A percentile compares a stretch with the other conserved stretches of the same genome.
Conservation (phyloP, 2,797 vertebrate genomes). For the Chlorospingus flavigularis region DNA sequence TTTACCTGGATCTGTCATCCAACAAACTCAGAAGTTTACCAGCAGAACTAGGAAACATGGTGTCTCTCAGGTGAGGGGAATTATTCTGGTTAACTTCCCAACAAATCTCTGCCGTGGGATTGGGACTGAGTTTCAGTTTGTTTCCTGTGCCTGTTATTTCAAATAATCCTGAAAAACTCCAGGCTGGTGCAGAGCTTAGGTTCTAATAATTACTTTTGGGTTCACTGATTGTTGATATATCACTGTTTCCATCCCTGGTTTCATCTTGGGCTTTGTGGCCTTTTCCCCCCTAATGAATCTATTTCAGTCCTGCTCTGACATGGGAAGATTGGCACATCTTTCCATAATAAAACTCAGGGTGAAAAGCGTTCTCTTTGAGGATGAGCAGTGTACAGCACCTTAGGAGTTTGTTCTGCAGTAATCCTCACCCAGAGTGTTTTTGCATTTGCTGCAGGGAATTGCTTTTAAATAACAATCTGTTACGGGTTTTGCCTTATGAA, state of each 20-base stretch:
- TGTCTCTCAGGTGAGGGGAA: slow-evolving; percentile 93
- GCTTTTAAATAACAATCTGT: slow-evolving; percentile 99
- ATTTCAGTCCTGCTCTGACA: background rate
- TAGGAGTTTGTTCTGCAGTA: background rate
- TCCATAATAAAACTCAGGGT: background rate
- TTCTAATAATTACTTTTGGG: background rate
- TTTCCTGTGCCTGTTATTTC: background rate
- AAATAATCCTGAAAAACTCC: background rate
- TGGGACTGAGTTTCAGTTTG: accelerated
- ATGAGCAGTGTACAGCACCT: background rate
- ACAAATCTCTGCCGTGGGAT: accelerated
- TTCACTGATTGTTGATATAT: background rate
- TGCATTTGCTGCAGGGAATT: slow-evolving; percentile 88
- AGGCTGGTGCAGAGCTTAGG: background rate
- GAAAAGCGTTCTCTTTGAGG: background rate
- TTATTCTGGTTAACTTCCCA: background rate
- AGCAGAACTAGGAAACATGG: slow-evolving; percentile 99
- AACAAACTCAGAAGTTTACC: slow-evolving; percentile 99
- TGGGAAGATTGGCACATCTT: background rate
- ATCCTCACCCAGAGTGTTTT: background rate
- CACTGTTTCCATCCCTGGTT: background rate
- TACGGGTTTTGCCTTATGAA: slow-evolving; percentile 99
- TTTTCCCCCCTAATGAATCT: background rate
- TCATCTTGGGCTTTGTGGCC: background rate
- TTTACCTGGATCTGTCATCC: slow-evolving; percentile 98